phyloP scores from a whole-genome alignment of 2,797 vertebrate genomes.

The Sebastes oblongus region DNA sequence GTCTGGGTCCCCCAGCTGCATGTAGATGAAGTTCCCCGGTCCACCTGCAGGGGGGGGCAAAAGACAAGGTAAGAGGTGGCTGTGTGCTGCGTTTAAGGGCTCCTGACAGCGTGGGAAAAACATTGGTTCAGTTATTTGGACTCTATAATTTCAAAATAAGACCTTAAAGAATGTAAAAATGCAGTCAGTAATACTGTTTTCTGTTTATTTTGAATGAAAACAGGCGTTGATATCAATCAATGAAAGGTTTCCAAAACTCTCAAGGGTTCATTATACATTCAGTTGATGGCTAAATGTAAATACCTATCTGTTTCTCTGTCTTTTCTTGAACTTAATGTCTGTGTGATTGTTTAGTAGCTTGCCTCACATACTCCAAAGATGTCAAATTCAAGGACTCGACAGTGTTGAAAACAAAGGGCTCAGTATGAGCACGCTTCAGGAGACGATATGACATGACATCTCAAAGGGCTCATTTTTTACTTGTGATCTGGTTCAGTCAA shows the following conservation, averaged over 20 bases:
- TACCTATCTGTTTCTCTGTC: background rate
- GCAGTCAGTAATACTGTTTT: fast-evolving
- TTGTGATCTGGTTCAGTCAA: slow-evolving; percentile 53
- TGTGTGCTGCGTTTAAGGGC: background rate
- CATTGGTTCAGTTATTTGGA: too few relatives aligned
- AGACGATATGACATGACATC: slow-evolving; percentile 2
- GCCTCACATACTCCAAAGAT: background rate
- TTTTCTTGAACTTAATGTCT: background rate
- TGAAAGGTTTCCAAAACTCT: background rate
- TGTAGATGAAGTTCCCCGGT: slow-evolving; percentile 71
- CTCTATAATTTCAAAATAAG: background rate
- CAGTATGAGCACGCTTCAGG: background rate
- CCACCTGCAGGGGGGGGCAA: slow-evolving; percentile 61
- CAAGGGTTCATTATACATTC: background rate
- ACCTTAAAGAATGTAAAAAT: background rate
- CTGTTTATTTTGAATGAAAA: background rate
- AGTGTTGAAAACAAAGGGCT: background rate
- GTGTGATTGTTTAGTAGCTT: background rate
- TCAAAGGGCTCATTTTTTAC: slow-evolving; percentile 39
- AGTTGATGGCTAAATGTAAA: background rate
- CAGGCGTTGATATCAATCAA: background rate
- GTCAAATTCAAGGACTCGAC: slow-evolving; percentile 13
- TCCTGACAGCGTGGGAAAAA: background rate
- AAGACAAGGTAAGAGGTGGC: slow-evolving; percentile 4
- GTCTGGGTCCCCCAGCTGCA: slow-evolving; percentile 73